A percentile compares a stretch with the other conserved stretches of the same genome.
phyloP scores from a whole-genome alignment of 2,113 vertebrate species.

The Aphyosemion australe region DNA sequence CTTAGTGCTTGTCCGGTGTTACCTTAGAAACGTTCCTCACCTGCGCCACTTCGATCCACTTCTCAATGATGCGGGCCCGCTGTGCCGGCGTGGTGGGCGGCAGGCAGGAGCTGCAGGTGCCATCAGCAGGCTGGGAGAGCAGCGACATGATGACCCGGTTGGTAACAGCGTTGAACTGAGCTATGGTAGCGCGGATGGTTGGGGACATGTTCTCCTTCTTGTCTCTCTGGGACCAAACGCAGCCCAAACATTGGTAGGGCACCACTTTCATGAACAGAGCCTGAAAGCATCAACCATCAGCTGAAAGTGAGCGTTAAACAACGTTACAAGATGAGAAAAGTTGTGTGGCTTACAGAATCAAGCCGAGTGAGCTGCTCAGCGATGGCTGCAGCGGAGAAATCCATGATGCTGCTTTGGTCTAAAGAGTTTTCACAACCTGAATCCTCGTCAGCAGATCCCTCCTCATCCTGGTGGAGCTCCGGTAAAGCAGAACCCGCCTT shows the following conservation, averaged over 20 bases:
- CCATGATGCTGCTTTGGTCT: slow-evolving; percentile 75
- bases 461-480: slow-evolving; percentile 39
- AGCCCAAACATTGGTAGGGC: slow-evolving; percentile 88
- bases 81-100: slow-evolving; percentile 59
- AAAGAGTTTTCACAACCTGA: slow-evolving; percentile 37
- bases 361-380: slow-evolving; percentile 85
- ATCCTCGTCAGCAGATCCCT: slow-evolving; percentile 47
- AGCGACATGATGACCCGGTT: slow-evolving; percentile 85
- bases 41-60: slow-evolving; percentile 88
- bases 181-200: slow-evolving; percentile 86
- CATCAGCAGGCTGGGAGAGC: slow-evolving; percentile 65
- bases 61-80: slow-evolving; percentile 85
- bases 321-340: neutral
- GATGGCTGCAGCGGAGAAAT: slow-evolving; percentile 76
- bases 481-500: slow-evolving; percentile 10
- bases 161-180: slow-evolving; percentile 87
- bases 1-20: neutral
- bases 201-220: slow-evolving; percentile 84
- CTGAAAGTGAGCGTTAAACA: neutral
- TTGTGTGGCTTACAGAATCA: slow-evolving; percentile 79
- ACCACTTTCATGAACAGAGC: slow-evolving; percentile 83
- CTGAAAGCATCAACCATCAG: slow-evolving; percentile 58
- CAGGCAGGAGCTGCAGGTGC: slow-evolving; percentile 30
- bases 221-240: slow-evolving; percentile 89
- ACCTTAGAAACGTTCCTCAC: slow-evolving; percentile 54